Percentiles rank a stretch among this genome's conserved stretches.
Conservation (phyloP, 2,113 vertebrate species). For the Hypocryptadius cinnamomeus region DNA sequence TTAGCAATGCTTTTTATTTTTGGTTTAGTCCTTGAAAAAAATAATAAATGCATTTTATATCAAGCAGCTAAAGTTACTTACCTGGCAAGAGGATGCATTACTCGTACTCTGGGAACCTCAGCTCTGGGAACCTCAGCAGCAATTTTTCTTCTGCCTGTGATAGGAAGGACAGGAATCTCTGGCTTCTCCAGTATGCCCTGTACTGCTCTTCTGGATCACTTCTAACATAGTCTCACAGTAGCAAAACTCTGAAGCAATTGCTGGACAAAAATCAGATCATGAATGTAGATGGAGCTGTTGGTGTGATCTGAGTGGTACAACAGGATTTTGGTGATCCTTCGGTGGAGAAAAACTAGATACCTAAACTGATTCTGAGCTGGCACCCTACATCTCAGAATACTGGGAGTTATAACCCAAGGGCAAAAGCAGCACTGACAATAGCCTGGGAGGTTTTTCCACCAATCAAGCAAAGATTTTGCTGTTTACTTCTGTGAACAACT, state of each 20-base stretch:
- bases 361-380: neutral
- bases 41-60: neutral
- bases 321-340: neutral
- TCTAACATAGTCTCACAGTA: neutral
- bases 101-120: neutral
- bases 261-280: neutral
- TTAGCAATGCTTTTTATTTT: neutral
- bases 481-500: neutral
- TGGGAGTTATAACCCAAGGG: neutral
- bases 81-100: neutral
- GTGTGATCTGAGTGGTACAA: neutral
- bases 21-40: neutral
- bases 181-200: neutral
- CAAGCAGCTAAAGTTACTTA: neutral
- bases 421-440: neutral
- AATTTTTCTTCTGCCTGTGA: neutral
- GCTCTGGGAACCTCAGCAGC: neutral
- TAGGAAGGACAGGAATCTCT: neutral
- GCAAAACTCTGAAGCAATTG: neutral
- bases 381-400: neutral
- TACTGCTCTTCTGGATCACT: neutral
- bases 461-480: neutral
- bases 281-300: neutral
- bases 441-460: neutral
- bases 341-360: neutral